These are phyloP conservation scores for Bombus picipes DNA, from an alignment of 1,140 invertebrate genomes.

Conservation along the genomic window DNA sequence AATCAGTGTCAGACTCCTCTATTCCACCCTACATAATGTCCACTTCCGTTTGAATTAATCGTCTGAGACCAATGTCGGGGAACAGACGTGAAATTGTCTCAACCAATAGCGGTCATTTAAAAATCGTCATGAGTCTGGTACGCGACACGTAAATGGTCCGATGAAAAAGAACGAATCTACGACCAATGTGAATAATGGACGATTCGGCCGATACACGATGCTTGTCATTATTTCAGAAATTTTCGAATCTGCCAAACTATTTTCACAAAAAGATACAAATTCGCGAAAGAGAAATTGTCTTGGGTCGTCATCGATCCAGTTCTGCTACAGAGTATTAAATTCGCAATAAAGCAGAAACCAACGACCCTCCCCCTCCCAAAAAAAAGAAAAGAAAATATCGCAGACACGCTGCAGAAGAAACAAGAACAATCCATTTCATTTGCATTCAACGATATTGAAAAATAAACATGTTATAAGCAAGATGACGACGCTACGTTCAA, in stretches of 20 bases:
- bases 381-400: not conserved
- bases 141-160: too few relatives aligned
- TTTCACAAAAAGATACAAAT: not conserved
- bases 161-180: too few relatives aligned
- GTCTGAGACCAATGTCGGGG: too few relatives aligned
- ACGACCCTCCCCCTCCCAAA: too few relatives aligned
- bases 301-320: not conserved
- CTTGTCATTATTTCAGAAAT: too few relatives aligned
- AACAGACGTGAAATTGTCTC: not conserved
- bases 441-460: not conserved
- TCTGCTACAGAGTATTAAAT: not conserved
- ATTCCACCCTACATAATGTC: not conserved
- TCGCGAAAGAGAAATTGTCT: not conserved
- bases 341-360: not conserved
- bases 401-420: not conserved
- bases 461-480: not conserved
- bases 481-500: not conserved
- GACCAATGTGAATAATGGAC: too few relatives aligned
- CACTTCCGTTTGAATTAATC: slow-evolving; percentile 17
- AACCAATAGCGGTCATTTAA: not conserved
- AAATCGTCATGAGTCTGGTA: not conserved
- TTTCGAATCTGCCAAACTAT: too few relatives aligned
- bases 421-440: not conserved
- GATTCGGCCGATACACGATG: too few relatives aligned
- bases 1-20: not conserved